Conservation (phyloP, 2,888 invertebrate genomes). For the Blera fallax region DNA sequence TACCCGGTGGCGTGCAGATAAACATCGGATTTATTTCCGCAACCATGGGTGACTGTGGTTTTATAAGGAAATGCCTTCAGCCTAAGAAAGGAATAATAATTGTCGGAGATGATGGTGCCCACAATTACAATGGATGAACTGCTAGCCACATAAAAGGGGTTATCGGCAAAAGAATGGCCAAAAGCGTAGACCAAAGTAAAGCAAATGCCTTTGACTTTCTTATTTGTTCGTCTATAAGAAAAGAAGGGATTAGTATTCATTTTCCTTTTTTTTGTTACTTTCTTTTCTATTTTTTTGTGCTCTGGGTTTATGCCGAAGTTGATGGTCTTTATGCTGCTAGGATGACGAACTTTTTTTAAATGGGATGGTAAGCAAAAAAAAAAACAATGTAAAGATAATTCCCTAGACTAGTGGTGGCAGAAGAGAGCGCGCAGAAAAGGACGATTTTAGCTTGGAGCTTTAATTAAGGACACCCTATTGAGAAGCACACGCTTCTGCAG, state of each 20-base stretch:
- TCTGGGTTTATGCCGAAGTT: slow-evolving; percentile 1
- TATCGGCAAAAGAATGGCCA: slow-evolving; percentile 19
- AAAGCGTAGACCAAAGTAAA: slow-evolving; percentile 24
- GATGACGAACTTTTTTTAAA: slow-evolving; percentile 1
- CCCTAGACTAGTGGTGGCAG: background rate
- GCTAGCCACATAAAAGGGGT: slow-evolving; percentile 46
- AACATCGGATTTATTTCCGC: slow-evolving; percentile 22
- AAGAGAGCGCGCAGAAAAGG: background rate
- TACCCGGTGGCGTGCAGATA: slow-evolving; percentile 30
- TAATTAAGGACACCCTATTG: slow-evolving; percentile 1
- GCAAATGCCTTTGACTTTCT: slow-evolving; percentile 27
- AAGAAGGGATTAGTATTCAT: slow-evolving; percentile 27
- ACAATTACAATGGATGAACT: slow-evolving; percentile 42
- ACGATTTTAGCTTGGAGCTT: background rate
- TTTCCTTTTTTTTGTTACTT: background rate
- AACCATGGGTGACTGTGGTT: background rate
- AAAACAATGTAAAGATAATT: background rate
- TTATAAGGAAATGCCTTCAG: background rate
- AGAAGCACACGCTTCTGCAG: background rate
- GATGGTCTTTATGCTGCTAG: background rate
- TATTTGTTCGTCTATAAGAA: slow-evolving; percentile 2
- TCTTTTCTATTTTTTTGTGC: slow-evolving; percentile 1
- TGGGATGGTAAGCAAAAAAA: slow-evolving; percentile 10
- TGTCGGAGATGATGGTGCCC: slow-evolving; percentile 20
- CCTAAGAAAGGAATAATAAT: slow-evolving; percentile 8